Evolutionary conservation across 2,113 vertebrate species (phyloP).

Genomic region (Pogonocichla stellata): DNA sequence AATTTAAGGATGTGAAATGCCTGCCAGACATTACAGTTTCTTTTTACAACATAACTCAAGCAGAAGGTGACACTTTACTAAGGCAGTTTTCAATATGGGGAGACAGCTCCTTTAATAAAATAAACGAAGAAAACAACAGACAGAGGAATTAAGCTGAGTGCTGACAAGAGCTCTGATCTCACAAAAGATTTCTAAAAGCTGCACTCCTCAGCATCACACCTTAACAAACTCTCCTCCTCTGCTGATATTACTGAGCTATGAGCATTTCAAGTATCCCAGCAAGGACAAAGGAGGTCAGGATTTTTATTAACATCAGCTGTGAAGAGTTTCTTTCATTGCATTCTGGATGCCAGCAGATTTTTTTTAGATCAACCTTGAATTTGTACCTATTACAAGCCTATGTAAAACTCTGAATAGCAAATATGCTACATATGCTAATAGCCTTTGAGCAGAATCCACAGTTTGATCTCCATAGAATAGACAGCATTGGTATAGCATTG

Average conservation of each 20-base stretch:
- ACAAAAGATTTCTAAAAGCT: neutral
- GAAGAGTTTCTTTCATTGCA: neutral
- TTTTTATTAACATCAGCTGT: neutral
- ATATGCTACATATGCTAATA: conserved; percentile 2
- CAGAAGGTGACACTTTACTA: conserved; percentile 16
- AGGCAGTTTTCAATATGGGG: neutral
- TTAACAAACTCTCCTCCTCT: neutral
- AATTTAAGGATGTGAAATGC: conserved; percentile 30
- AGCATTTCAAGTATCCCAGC: neutral
- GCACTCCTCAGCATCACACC: neutral
- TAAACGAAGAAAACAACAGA: neutral
- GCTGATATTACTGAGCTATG: neutral
- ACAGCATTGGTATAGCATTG: no score
- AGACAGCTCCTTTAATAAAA: conserved; percentile 42
- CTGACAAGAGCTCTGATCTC: neutral
- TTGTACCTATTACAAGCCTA: neutral
- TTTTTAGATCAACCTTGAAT: conserved; percentile 21
- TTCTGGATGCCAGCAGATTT: neutral
- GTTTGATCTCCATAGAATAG: neutral
- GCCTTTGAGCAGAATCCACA: neutral
- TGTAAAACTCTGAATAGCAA: conserved; percentile 3
- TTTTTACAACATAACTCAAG: conserved; percentile 14
- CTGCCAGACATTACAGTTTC: conserved; percentile 35
- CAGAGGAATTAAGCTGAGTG: neutral
- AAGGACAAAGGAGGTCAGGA: neutral